Evolutionary conservation across 1,140 invertebrate genomes (phyloP).

Genomic region (Cyclina sinensis): DNA sequence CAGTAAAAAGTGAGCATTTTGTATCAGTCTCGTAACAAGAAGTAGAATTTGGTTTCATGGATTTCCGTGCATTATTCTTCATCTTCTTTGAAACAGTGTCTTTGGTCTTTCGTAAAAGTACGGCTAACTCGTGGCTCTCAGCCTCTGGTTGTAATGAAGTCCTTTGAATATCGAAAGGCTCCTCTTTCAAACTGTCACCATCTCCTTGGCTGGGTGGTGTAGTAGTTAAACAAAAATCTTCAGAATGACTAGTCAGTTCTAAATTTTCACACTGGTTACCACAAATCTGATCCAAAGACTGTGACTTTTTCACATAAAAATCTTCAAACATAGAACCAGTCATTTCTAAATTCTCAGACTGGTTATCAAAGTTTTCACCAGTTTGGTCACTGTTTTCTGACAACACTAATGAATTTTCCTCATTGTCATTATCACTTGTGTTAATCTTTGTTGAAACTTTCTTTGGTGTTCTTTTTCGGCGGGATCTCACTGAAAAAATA

Average conservation of each 20-base stretch:
- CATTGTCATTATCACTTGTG: neutral
- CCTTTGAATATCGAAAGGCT: neutral
- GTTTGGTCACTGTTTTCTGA: neutral
- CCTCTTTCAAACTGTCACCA: neutral
- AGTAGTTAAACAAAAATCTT: neutral
- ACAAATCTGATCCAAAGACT: neutral
- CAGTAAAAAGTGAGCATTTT: neutral
- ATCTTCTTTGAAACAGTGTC: neutral
- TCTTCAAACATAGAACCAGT: neutral
- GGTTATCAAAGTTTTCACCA: neutral
- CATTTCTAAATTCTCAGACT: constrained; percentile 18
- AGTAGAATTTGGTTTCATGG: neutral
- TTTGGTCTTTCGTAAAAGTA: neutral
- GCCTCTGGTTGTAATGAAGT: no score
- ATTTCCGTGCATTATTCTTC: neutral
- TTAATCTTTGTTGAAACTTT: neutral
- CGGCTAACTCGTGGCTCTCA: neutral
- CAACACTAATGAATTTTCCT: neutral
- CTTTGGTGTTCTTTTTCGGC: constrained; percentile 1
- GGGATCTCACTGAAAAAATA: neutral
- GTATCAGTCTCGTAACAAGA: neutral
- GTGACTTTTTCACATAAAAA: constrained; percentile 6
- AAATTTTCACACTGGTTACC: neutral
- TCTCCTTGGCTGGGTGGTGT: neutral
- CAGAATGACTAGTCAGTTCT: neutral